These are phyloP conservation scores for Protosalanx chinensis DNA, from an alignment of 2,797 vertebrate genomes.

Conservation along the genomic window DNA sequence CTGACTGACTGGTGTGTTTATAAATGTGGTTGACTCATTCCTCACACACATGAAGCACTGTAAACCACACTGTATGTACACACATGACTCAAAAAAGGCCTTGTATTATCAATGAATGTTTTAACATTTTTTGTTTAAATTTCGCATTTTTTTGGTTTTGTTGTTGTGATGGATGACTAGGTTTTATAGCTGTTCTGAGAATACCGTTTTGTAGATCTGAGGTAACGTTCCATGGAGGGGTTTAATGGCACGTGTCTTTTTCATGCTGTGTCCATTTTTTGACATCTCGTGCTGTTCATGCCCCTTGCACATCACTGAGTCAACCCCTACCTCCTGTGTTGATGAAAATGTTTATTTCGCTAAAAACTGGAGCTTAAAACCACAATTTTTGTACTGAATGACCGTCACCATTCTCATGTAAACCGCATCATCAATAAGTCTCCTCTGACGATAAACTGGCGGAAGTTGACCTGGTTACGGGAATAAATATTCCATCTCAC, in stretches of 20 bases:
- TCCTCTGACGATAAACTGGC: slow-evolving; percentile 29
- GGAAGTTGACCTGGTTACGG: slow-evolving; percentile 7
- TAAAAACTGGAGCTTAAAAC: slow-evolving; percentile 46
- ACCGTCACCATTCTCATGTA: slow-evolving; percentile 27
- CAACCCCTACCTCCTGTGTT: slow-evolving; percentile 21
- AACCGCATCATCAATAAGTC: slow-evolving; percentile 18
- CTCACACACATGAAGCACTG: slow-evolving; percentile 62
- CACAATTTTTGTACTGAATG: slow-evolving; percentile 30
- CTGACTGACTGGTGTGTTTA: not conserved
- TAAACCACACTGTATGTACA: slow-evolving; percentile 62
- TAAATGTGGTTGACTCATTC: slow-evolving; percentile 17
- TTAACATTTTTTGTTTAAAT: slow-evolving; percentile 55
- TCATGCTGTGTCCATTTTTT: slow-evolving; percentile 10
- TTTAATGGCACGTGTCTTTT: slow-evolving; percentile 40
- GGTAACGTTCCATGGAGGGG: slow-evolving; percentile 45
- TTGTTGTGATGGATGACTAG: slow-evolving; percentile 42
- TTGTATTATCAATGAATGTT: slow-evolving; percentile 74
- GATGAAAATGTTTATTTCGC: slow-evolving; percentile 18
- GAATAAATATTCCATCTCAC: slow-evolving; percentile 16
- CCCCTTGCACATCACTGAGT: slow-evolving; percentile 13
- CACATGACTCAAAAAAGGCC: slow-evolving; percentile 58
- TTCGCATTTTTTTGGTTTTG: slow-evolving; percentile 38
- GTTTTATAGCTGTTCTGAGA: slow-evolving; percentile 59
- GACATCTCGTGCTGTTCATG: slow-evolving; percentile 21
- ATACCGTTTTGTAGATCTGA: slow-evolving; percentile 64